Conservation (phyloP, 2,888 invertebrate genomes). For the Gortyna flavago region DNA sequence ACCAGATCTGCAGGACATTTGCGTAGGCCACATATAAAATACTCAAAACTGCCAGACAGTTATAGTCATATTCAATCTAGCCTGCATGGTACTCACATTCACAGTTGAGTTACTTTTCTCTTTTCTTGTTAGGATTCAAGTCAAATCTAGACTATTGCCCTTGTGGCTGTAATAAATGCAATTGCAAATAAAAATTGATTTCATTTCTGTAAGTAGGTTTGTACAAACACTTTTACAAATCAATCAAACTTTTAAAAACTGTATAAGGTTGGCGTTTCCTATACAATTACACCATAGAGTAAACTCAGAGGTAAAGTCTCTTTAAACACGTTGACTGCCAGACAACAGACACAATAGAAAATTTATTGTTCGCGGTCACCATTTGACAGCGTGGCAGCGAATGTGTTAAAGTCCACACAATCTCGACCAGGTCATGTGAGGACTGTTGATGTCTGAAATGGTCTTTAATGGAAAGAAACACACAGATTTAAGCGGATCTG, state of each 20-base stretch:
- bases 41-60: no score
- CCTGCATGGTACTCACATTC: no score
- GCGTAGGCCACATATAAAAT: no score
- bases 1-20: no score
- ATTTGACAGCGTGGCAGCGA: no score
- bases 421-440: not conserved
- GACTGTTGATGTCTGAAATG: not conserved
- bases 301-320: not conserved
- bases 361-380: no score
- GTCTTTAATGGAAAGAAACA: not conserved
- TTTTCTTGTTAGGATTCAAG: not conserved
- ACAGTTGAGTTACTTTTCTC: no score
- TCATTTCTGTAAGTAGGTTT: not conserved
- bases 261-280: not conserved
- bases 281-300: not conserved
- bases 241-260: not conserved
- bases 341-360: no score
- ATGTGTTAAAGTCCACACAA: no score
- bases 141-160: not conserved
- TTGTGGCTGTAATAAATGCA: not conserved
- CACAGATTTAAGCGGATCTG: not conserved
- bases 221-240: not conserved
- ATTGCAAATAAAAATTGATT: not conserved
- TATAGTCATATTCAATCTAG: no score
- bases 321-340: no score